phyloP scores from a whole-genome alignment of 1,140 invertebrate species.

The Epicauta chinensis region DNA sequence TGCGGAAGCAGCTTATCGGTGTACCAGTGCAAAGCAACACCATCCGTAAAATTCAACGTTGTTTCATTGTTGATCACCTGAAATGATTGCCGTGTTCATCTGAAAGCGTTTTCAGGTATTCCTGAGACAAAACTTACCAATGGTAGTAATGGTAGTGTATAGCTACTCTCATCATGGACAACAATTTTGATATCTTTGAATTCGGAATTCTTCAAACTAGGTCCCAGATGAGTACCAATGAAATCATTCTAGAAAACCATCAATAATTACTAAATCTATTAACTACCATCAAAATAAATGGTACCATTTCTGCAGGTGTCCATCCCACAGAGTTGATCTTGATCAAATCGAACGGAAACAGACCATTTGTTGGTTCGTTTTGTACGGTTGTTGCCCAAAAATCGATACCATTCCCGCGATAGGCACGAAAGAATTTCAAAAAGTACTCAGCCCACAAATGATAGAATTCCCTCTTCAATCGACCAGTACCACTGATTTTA shows the following conservation, averaged over 20 bases:
- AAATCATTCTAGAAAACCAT: slow-evolving; percentile 49
- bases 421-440: slow-evolving; percentile 41
- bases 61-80: slow-evolving; percentile 30
- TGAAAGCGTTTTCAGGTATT: background rate
- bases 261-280: background rate
- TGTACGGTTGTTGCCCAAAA: slow-evolving; percentile 42
- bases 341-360: slow-evolving; percentile 39
- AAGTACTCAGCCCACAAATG: slow-evolving; percentile 57
- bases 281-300: background rate
- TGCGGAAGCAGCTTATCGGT: slow-evolving; percentile 51
- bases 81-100: background rate
- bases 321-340: slow-evolving; percentile 47
- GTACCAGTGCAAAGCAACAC: slow-evolving; percentile 78
- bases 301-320: slow-evolving; percentile 21
- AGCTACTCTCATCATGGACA: slow-evolving; percentile 68
- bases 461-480: slow-evolving; percentile 47
- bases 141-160: slow-evolving; percentile 53
- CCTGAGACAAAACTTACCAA: slow-evolving; percentile 38
- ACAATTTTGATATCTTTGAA: slow-evolving; percentile 56
- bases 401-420: slow-evolving; percentile 31
- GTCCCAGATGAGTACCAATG: slow-evolving; percentile 62
- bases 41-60: slow-evolving; percentile 61
- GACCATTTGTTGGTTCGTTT: slow-evolving; percentile 41
- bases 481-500: slow-evolving; percentile 48
- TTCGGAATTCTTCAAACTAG: slow-evolving; percentile 52